Evolutionary conservation across 2,797 vertebrate genomes (phyloP).

Genomic region (Cephalopachus bancanus): DNA sequence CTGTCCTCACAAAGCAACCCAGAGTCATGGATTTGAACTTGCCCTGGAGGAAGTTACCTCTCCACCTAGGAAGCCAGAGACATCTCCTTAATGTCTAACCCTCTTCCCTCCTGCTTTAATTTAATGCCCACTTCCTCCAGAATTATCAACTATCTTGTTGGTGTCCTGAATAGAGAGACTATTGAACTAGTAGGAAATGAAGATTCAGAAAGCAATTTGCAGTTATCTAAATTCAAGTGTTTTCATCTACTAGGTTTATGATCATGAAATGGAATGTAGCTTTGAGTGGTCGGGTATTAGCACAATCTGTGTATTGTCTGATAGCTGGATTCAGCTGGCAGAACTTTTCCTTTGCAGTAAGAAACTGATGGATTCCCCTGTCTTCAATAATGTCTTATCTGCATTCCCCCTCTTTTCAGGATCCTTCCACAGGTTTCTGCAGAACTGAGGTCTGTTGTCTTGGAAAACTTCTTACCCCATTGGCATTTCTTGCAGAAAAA

Average conservation of each 20-base stretch:
- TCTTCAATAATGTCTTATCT: neutral
- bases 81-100: neutral
- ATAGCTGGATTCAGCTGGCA: constrained; percentile 52
- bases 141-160: constrained; percentile 83
- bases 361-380: constrained; percentile 32
- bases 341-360: neutral
- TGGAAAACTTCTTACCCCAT: neutral
- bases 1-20: neutral
- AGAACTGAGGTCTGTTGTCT: neutral
- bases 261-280: neutral
- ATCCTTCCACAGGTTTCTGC: neutral
- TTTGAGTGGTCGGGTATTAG: constrained; percentile 32
- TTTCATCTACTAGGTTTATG: constrained; percentile 64
- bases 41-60: neutral
- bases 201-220: constrained; percentile 78
- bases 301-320: constrained; percentile 42
- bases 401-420: neutral
- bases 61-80: constrained; percentile 68
- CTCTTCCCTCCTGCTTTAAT: constrained; percentile 23
- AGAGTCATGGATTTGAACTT: neutral
- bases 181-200: constrained; percentile 84
- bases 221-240: constrained; percentile 76
- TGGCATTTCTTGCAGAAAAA: neutral
- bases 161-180: constrained; percentile 81
- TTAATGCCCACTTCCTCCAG: constrained; percentile 73